Percentiles rank a stretch among this genome's conserved stretches.
phyloP scores from a whole-genome alignment of 2,888 invertebrate genomes.

The Drosophila acutilabella region DNA sequence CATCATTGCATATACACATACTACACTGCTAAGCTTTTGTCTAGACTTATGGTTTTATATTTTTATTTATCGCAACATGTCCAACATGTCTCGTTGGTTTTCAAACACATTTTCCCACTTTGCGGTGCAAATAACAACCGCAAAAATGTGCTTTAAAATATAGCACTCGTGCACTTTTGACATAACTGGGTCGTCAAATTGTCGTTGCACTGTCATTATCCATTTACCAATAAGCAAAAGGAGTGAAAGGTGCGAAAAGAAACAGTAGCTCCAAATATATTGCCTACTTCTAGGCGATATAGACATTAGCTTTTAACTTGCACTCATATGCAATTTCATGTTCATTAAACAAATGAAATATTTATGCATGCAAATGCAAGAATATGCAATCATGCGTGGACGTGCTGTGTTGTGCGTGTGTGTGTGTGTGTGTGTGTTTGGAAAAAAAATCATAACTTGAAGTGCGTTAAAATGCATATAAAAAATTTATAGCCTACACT shows the following conservation, averaged over 20 bases:
- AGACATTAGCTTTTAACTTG: conserved; percentile 2
- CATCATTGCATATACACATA: not conserved
- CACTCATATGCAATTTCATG: conserved; percentile 51
- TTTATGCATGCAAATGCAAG: conserved; percentile 34
- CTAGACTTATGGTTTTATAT: no score
- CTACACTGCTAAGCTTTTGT: no score
- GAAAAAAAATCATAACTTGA: conserved; percentile 71
- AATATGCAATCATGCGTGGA: not conserved
- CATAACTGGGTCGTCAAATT: conserved; percentile 27
- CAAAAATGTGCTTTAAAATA: conserved; percentile 6
- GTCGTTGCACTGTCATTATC: conserved; percentile 25
- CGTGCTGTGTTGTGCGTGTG: conserved; percentile 20
- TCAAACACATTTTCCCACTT: not conserved
- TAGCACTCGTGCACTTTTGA: conserved; percentile 1
- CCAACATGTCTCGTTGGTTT: not conserved
- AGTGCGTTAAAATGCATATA: conserved; percentile 79
- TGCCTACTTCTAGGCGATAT: conserved; percentile 32
- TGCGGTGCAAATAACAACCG: not conserved
- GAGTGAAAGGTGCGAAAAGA: not conserved
- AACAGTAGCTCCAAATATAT: not conserved
- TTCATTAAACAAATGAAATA: conserved; percentile 60
- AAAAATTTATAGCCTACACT: conserved; percentile 77
- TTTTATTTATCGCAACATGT: no score
- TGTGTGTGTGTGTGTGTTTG: conserved; percentile 18
- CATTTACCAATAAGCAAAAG: conserved; percentile 5